phyloP scores from a whole-genome alignment of 1,140 invertebrate genomes.

The Ceratina calcarata region DNA sequence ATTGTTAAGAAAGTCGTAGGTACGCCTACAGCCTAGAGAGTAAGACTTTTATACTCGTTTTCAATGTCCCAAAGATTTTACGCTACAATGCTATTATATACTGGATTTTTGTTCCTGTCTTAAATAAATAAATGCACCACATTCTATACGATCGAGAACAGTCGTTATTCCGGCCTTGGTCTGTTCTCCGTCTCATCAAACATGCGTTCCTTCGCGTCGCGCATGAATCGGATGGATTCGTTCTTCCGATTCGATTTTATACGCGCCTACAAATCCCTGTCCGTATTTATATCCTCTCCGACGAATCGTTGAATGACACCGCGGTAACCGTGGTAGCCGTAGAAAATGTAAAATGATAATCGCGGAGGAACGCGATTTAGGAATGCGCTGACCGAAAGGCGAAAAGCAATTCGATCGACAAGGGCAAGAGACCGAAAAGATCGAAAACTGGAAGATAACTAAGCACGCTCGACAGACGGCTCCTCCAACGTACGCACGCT shows the following conservation, averaged over 20 bases:
- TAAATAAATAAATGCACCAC: conserved; percentile 64
- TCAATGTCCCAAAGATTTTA: conserved; percentile 67
- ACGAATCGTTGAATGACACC: too few relatives aligned
- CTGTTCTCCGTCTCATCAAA: neutral
- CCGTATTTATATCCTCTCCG: too few relatives aligned
- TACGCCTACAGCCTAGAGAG: conserved; percentile 54
- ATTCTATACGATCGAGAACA: conserved; percentile 57
- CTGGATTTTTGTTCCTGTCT: conserved; percentile 56
- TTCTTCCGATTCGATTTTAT: too few relatives aligned
- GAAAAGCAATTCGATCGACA: conserved; percentile 34
- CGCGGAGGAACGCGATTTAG: too few relatives aligned
- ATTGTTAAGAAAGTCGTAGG: too few relatives aligned
- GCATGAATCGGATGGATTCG: too few relatives aligned
- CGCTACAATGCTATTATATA: conserved; percentile 54
- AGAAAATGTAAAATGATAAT: too few relatives aligned
- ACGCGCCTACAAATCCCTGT: too few relatives aligned
- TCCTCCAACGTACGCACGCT: conserved; percentile 44
- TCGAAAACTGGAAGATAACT: neutral
- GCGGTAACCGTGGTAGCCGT: too few relatives aligned
- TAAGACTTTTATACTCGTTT: conserved; percentile 69
- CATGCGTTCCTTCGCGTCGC: neutral
- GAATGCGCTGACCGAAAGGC: conserved; percentile 11
- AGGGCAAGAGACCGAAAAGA: conserved; percentile 26
- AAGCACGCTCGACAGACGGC: conserved; percentile 44
- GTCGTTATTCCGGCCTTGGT: conserved; percentile 21